phyloP scores from a whole-genome alignment of 2,113 vertebrate species.

The Pholis gunnellus region DNA sequence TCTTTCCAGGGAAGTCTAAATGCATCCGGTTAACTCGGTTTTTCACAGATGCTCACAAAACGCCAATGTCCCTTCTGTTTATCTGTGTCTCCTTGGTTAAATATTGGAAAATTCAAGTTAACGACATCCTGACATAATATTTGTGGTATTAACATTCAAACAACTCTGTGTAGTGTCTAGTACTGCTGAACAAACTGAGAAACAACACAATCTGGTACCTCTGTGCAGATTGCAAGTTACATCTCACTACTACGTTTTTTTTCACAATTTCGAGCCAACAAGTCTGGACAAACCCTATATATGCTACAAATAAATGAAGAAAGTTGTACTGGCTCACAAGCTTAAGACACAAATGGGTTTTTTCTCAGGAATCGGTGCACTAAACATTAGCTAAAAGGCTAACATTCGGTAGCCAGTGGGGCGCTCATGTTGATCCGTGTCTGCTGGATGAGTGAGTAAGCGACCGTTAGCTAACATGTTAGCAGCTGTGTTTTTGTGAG shows the following conservation, averaged over 20 bases:
- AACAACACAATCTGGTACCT: not conserved
- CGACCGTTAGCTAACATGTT: not conserved
- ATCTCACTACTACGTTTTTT: not conserved
- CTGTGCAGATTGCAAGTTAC: not conserved
- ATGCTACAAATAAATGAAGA: not conserved
- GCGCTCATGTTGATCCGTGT: not conserved
- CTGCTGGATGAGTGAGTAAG: not conserved
- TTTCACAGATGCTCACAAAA: not conserved
- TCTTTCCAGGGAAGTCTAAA: constrained; percentile 32
- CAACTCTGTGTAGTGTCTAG: not conserved
- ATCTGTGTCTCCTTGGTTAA: not conserved
- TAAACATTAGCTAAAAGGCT: not conserved
- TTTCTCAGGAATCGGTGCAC: not conserved
- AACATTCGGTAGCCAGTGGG: not conserved
- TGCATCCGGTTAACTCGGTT: not conserved
- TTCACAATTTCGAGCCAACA: not conserved
- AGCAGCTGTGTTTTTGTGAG: not conserved
- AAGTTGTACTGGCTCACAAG: not conserved
- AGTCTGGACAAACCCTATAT: not conserved
- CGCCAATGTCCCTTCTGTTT: not conserved
- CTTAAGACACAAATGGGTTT: not conserved
- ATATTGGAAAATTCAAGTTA: not conserved
- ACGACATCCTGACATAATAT: not conserved
- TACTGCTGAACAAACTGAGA: not conserved
- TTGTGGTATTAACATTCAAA: not conserved